Base-by-base conservation (phyloP, 1,140 invertebrate species). In the Sycophaga agraensis region DNA sequence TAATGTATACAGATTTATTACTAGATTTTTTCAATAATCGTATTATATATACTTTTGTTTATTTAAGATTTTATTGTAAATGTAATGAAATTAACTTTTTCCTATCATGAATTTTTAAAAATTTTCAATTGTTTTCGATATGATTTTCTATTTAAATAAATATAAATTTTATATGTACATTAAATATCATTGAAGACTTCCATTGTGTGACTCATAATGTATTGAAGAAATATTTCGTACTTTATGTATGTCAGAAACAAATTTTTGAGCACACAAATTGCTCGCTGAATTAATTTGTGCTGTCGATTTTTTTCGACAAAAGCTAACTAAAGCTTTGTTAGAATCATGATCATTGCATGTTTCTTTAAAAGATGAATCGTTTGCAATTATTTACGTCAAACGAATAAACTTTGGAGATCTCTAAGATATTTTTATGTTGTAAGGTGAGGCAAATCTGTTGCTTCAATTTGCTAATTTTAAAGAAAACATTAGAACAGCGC, bases 401-500 rank as follows among this genome's bases (percentile, higher is more conserved):
- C 3, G 31, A 50, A 22, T 35, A 21, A 37, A 31, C 28, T 49
- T 49, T 31, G n/a, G 40, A 40, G 35, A 54, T 28, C 37, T 56
- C 34, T 42, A 51, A 39, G 16, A 62, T 54, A 40, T 59, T 55
- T 40, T n/a, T 58, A 40, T 37, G 40, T 31, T 31, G 53, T 22
- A 37, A 62, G 0, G 28, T 16, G 12, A 59, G 49, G 42, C 55
- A 2, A 35, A 55, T 45, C 59, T 34, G 50, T 66, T 61, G 42
- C 26, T 22, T 46, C 54, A 57, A 62, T 63, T 22, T 35, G 55
- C 48, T 45, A 61, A 65, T 37, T 43, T 54, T 50, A 55, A 19
- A 35, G 53, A 42, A 58, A 19, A 40, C 45, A 31, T 54, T 43
- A 42, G 56, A 11, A n/a, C n/a, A 40, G 57, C 48, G 39, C 24